These are phyloP conservation scores for Manis pentadactyla DNA, from an alignment of 2,797 vertebrate species.

Conservation along the genomic window DNA sequence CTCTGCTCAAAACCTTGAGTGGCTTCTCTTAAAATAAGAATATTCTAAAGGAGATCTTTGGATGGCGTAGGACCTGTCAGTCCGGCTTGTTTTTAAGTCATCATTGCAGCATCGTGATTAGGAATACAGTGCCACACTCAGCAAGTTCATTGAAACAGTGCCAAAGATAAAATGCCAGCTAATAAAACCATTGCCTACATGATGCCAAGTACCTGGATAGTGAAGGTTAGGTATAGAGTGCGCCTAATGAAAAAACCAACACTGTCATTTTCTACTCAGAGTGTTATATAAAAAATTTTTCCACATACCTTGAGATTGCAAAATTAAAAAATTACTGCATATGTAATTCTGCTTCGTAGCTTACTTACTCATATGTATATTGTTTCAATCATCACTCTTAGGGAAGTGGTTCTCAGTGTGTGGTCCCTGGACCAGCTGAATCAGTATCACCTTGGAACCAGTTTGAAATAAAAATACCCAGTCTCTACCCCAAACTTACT, in stretches of 20 bases:
- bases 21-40: not conserved
- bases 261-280: not conserved
- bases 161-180: not conserved
- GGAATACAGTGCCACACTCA: not conserved
- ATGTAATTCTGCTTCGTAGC: not conserved
- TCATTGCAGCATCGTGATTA: not conserved
- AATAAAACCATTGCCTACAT: not conserved
- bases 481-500: not conserved
- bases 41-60: not conserved
- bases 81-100: not conserved
- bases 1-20: not conserved
- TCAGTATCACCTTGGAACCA: not conserved
- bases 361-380: not conserved
- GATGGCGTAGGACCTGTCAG: not conserved
- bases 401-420: not conserved
- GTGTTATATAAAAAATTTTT: not conserved
- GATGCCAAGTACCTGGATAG: not conserved
- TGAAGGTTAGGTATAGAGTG: not conserved
- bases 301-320: not conserved
- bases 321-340: not conserved
- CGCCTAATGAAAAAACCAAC: not conserved
- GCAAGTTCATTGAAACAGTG: not conserved
- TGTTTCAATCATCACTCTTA: not conserved
- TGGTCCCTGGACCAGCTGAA: not conserved
- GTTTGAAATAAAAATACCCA: not conserved